These are phyloP conservation scores for Carterocephalus palaemon DNA, from an alignment of 2,888 invertebrate species.

Conservation along the genomic window DNA sequence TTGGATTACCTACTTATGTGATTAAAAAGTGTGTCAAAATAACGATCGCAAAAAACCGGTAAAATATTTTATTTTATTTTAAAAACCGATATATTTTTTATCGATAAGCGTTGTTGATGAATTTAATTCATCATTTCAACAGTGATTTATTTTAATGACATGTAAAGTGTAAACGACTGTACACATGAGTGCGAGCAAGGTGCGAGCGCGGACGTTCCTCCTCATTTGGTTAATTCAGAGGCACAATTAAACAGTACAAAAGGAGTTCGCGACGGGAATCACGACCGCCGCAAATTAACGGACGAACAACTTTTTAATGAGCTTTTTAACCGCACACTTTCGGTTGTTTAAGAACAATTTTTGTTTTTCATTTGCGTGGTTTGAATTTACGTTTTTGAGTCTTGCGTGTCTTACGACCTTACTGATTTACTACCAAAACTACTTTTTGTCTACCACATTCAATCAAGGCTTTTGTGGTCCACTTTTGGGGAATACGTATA, in stretches of 20 bases:
- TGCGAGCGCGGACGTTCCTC: constrained; percentile 43
- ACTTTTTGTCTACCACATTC: no score
- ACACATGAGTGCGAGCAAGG: constrained; percentile 27
- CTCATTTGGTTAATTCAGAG: constrained; percentile 74
- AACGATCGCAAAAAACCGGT: no score
- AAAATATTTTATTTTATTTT: no score
- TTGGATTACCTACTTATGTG: no score
- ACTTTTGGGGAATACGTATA: no score
- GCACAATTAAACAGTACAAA: constrained; percentile 71
- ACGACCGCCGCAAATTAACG: constrained; percentile 65
- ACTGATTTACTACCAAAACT: no score
- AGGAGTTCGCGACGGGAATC: constrained; percentile 61
- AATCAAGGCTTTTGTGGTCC: no score
- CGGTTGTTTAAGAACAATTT: constrained; percentile 9
- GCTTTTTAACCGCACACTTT: constrained; percentile 42
- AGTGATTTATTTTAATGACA: constrained; percentile 17
- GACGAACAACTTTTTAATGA: constrained; percentile 67
- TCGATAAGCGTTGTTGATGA: no score
- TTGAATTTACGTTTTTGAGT: background rate
- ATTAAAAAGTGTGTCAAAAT: no score
- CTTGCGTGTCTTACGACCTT: no score
- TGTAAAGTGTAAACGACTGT: constrained; percentile 31
- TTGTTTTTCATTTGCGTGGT: constrained; percentile 4
- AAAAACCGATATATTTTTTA: no score
- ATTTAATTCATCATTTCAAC: no score